Evolutionary conservation across 2,888 invertebrate genomes (phyloP).

Genomic region (Caenorhabditis japonica): DNA sequence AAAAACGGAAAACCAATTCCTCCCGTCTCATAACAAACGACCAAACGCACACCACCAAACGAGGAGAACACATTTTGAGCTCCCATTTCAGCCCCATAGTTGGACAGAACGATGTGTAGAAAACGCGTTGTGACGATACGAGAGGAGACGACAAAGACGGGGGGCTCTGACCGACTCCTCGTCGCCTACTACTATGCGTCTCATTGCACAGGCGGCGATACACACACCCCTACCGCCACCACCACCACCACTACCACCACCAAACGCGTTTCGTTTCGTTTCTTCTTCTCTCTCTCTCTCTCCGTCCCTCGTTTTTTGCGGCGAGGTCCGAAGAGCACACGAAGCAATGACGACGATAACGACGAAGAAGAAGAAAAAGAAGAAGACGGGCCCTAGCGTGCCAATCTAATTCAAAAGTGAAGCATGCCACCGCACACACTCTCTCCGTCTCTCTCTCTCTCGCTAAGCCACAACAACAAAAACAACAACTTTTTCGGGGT

Average conservation of each 20-base stretch:
- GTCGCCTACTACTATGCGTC: too few species aligned
- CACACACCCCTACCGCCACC: neutral
- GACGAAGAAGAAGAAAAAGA: conserved; percentile 5
- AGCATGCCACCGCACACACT: conserved; percentile 7
- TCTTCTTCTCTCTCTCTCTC: conserved; percentile 6
- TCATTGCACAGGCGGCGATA: conserved; percentile 7
- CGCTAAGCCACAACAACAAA: too few species aligned
- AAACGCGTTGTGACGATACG: too few species aligned
- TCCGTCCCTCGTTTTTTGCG: too few species aligned
- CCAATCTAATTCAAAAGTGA: conserved; percentile 56
- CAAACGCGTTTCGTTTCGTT: neutral
- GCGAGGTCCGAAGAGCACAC: neutral
- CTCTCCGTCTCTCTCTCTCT: neutral
- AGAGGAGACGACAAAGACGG: neutral
- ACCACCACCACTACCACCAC: conserved; percentile 3
- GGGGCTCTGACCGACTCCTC: neutral
- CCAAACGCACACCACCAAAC: too few species aligned
- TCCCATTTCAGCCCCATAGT: conserved; percentile 16
- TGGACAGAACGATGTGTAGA: conserved; percentile 3
- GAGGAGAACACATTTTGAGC: too few species aligned
- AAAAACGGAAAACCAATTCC: conserved; percentile 1
- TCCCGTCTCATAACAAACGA: neutral
- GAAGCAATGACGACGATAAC: neutral
- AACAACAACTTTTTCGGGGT: too few species aligned
- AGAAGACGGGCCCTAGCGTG: conserved; percentile 19